Base-by-base conservation (phyloP, 2,888 invertebrate species). In the Amblyjoppa proteus region DNA sequence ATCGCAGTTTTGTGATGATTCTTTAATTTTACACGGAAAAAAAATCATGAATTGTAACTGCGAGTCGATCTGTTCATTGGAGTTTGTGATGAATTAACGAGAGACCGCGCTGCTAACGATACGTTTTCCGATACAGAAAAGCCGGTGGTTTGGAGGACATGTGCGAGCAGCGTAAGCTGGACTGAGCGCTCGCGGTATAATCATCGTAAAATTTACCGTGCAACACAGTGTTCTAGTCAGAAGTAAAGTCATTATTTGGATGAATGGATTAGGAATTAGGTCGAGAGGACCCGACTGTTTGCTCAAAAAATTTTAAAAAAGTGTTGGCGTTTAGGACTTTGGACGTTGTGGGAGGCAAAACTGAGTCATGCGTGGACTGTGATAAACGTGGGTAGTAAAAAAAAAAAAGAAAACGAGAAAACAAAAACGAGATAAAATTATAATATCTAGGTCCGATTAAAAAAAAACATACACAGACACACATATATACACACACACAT, bases 311-410 rank as follows among this genome's bases (percentile, higher is more conserved):
- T 31, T 70, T 58, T 51, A 16, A 20, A 84, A 84, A 86, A 91
- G 91, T 91, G 92, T 92, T 93, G 93, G 93, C 92, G 91, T 93
- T 93, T 93, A 92, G 93, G 93, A 93, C 89, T 90, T 91, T 91
- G 90, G 91, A 89, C 70, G 84, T 88, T 88, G 89, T 91, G 90
- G 92, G 90, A 89, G 91, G 90, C 90, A 91, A 93, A 92, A 92
- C 89, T 86, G 90, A 93, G 93, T 93, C 93, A 93, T 93, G 93
- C 93, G 93, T 93, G 93, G 93, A 92, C 93, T 93, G 93, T 93
- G 93, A 93, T 93, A 93, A 92, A 91, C 88, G 91, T 92, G 92
- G 91, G 89, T 91, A 92, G 90, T 91, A 86, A 89, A 89, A 89
- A 89, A 85, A 85, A 88, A 88, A 89, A 89, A 90, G 85, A 88